A percentile compares a stretch with the other conserved stretches of the same genome.
These are phyloP conservation scores for Pterophyllum scalare DNA, from an alignment of 2,113 vertebrate species.

Conservation along the genomic window DNA sequence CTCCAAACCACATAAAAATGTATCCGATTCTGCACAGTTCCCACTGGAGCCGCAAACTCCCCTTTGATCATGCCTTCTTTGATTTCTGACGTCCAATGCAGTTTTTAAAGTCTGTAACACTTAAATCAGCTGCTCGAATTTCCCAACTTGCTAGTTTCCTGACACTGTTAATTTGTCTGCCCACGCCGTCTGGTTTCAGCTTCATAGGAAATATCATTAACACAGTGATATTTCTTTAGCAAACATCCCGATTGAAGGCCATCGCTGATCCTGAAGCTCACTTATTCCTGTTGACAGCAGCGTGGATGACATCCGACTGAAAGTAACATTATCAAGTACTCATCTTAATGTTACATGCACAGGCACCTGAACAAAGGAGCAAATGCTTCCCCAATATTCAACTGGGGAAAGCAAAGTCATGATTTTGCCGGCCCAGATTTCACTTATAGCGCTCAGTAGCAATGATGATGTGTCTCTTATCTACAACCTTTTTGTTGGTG, in stretches of 20 bases:
- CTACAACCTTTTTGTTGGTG: neutral
- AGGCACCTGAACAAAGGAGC: neutral
- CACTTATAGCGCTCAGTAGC: neutral
- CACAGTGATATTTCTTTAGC: neutral
- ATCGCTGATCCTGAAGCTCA: neutral
- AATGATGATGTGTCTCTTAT: neutral
- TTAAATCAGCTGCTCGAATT: neutral
- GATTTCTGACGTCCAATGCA: neutral
- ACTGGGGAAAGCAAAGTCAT: neutral
- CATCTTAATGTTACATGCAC: neutral
- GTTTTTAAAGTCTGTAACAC: neutral
- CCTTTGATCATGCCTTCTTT: neutral
- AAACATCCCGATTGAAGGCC: neutral
- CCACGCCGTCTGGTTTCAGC: neutral
- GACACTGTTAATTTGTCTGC: neutral
- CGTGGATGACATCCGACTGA: neutral
- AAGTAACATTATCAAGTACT: neutral
- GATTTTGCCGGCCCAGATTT: neutral
- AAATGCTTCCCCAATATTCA: neutral
- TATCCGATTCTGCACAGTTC: neutral
- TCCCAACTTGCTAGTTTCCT: neutral
- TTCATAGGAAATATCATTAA: neutral
- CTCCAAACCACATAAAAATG: neutral
- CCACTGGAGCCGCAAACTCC: neutral
- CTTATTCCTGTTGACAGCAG: neutral